These are phyloP conservation scores for Carabus problematicus DNA, from an alignment of 2,888 invertebrate species.

Conservation along the genomic window DNA sequence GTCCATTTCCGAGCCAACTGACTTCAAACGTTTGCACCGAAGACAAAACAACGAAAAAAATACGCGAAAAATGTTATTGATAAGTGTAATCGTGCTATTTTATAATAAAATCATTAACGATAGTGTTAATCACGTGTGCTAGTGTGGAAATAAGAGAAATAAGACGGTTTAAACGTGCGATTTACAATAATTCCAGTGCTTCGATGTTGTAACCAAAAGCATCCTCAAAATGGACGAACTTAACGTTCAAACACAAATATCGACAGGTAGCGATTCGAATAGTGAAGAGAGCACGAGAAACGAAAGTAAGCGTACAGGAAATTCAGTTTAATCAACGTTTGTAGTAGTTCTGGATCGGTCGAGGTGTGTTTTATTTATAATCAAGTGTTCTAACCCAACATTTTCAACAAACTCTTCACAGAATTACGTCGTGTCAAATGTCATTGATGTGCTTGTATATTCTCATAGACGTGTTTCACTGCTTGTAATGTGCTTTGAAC, in stretches of 20 bases:
- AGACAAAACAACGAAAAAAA: conserved; percentile 43
- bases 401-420: conserved; percentile 34
- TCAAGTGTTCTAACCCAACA: conserved; percentile 37
- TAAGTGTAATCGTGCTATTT: conserved; percentile 41
- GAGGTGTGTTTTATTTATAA: conserved; percentile 46
- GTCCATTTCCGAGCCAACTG: conserved; percentile 49
- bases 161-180: conserved; percentile 30
- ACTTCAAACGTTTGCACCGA: conserved; percentile 37
- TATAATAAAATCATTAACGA: conserved; percentile 27
- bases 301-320: conserved; percentile 52
- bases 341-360: conserved; percentile 23
- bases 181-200: conserved; percentile 38
- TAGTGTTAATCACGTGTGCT: conserved; percentile 31
- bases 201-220: conserved; percentile 54
- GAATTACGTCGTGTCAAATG: conserved; percentile 43
- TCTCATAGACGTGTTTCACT: too few relatives aligned
- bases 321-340: conserved; percentile 16
- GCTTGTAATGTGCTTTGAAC: too few relatives aligned
- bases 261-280: conserved; percentile 58
- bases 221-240: conserved; percentile 60
- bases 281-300: conserved; percentile 54
- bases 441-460: conserved; percentile 18
- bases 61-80: conserved; percentile 39
- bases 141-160: conserved; percentile 23
- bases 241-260: conserved; percentile 56